These are phyloP conservation scores for Lochmaea capreae DNA, from an alignment of 2,888 invertebrate genomes.

Conservation along the genomic window DNA sequence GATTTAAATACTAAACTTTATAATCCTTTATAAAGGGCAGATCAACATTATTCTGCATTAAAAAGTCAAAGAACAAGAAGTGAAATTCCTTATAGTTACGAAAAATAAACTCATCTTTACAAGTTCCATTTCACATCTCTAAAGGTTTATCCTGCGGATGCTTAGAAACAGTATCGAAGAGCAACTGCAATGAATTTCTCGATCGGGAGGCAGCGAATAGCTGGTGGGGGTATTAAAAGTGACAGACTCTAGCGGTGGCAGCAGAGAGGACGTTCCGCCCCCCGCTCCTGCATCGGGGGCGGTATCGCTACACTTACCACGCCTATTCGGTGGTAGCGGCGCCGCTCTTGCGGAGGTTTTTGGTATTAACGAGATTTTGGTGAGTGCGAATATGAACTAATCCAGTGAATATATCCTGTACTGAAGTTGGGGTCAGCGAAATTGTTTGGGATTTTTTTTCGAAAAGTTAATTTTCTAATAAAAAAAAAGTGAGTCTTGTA, in stretches of 20 bases:
- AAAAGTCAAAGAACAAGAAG: too few relatives aligned
- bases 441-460: slow-evolving; percentile 11
- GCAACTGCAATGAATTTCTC: slow-evolving; percentile 24
- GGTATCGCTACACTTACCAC: slow-evolving; percentile 30
- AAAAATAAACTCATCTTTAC: too few relatives aligned
- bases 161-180: slow-evolving; percentile 29
- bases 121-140: too few relatives aligned
- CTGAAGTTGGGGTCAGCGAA: slow-evolving; percentile 20
- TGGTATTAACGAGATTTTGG: slow-evolving; percentile 9
- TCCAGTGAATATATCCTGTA: slow-evolving; percentile 35
- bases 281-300: slow-evolving; percentile 15
- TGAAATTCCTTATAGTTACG: too few relatives aligned
- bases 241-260: slow-evolving; percentile 13
- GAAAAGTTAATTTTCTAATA: not conserved
- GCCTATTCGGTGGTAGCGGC: slow-evolving; percentile 24
- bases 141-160: not conserved
- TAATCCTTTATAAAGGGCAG: too few relatives aligned
- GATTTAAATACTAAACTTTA: too few relatives aligned
- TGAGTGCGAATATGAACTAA: slow-evolving; percentile 25
- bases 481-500: not conserved
- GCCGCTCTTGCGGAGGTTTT: slow-evolving; percentile 18
- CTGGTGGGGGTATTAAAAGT: slow-evolving; percentile 14
- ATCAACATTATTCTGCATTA: too few relatives aligned
- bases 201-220: slow-evolving; percentile 1
- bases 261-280: slow-evolving; percentile 6